Percentiles rank a stretch among this genome's conserved stretches.
These are phyloP conservation scores for Zosterops pallidus DNA, from an alignment of 2,113 vertebrate genomes.

Conservation along the genomic window DNA sequence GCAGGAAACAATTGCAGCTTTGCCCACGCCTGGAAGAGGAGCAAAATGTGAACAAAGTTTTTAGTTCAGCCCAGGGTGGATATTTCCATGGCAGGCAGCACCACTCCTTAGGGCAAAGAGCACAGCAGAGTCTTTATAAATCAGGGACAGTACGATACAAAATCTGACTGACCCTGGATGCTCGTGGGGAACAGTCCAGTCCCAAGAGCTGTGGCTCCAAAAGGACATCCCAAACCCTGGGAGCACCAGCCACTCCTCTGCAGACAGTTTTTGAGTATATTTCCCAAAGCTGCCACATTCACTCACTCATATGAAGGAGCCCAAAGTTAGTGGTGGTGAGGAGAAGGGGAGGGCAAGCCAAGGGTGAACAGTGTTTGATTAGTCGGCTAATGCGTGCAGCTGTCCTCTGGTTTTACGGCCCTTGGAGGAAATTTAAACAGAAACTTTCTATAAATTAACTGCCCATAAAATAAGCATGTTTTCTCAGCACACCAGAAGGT, in stretches of 20 bases:
- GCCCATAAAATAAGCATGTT: conserved; percentile 51
- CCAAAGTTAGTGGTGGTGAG: not conserved
- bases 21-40: not conserved
- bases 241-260: fast-evolving
- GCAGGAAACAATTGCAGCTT: not conserved
- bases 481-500: conserved; percentile 1
- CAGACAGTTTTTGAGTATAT: not conserved
- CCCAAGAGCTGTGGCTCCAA: fast-evolving
- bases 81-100: not conserved
- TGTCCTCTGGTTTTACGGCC: conserved; percentile 30
- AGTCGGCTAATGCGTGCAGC: not conserved
- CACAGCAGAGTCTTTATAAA: not conserved
- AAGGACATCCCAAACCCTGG: not conserved
- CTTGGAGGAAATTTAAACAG: conserved; percentile 62
- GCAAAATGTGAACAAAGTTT: not conserved
- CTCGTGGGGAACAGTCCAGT: not conserved
- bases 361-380: conserved; percentile 19
- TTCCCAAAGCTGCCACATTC: not conserved
- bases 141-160: not conserved
- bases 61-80: not conserved
- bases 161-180: fast-evolving
- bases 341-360: not conserved
- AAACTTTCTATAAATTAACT: conserved; percentile 64
- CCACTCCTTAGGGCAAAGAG: not conserved
- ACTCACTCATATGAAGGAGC: not conserved